These are phyloP conservation scores for Amphiprion ocellaris DNA, from an alignment of 2,113 vertebrate species.

Conservation along the genomic window DNA sequence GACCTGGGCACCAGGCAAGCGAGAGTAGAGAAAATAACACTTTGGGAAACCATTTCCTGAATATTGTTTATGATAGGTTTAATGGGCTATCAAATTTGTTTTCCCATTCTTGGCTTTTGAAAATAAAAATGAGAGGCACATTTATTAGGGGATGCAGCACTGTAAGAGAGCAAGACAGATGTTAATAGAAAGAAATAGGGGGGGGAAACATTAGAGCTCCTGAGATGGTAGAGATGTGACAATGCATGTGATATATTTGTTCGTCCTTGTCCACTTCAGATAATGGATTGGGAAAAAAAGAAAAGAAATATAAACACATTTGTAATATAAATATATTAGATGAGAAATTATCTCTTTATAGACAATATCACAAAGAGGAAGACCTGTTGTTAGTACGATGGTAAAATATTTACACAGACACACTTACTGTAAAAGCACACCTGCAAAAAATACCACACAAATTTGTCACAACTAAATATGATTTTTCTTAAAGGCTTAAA, in stretches of 20 bases:
- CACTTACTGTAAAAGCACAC: slow-evolving; percentile 2
- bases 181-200: slow-evolving; percentile 1
- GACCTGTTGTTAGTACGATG: background rate
- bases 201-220: background rate
- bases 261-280: slow-evolving; percentile 14
- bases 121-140: slow-evolving; percentile 61
- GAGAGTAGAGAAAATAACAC: slow-evolving; percentile 54
- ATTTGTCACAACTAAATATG: slow-evolving; percentile 36
- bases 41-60: slow-evolving; percentile 59
- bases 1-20: slow-evolving; percentile 58
- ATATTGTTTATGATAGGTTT: slow-evolving; percentile 76
- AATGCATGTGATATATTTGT: slow-evolving; percentile 4
- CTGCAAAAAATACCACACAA: slow-evolving; percentile 39
- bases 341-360: background rate
- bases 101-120: slow-evolving; percentile 55
- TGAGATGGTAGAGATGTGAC: background rate
- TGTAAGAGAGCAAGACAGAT: slow-evolving; percentile 36
- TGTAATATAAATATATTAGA: background rate
- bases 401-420: slow-evolving; percentile 20
- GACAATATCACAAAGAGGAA: background rate
- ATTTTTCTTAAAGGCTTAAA: slow-evolving; percentile 79
- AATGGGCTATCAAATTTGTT: slow-evolving; percentile 78
- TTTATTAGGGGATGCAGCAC: slow-evolving; percentile 26
- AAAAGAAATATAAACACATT: background rate
- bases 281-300: slow-evolving; percentile 2